Base-by-base conservation (phyloP, 2,888 invertebrate species). In the Entomobrya multifasciata region DNA sequence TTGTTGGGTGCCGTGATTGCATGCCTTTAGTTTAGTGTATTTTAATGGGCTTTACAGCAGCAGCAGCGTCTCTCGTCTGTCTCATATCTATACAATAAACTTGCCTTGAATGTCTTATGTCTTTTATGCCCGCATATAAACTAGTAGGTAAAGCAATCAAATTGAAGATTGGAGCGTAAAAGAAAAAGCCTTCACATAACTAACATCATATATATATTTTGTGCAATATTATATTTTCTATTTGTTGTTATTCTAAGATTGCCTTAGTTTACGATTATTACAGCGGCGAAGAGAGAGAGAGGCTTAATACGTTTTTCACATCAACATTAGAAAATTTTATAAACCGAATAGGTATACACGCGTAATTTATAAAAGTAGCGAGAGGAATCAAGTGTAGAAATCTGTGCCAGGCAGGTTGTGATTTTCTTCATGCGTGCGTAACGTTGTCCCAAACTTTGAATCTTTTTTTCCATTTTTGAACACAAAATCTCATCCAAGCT, bases 101-200 rank as follows among this genome's bases (percentile, higher is more conserved):
- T n/a, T 81, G 72, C 83, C 83, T 83, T 83, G 77, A 67, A 27
- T 83, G 47, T 25, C 52, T 22, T n/a, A n/a, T n/a, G n/a, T n/a
- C 36, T 74, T 81, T 74, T 60, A 82, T 76, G 82, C 76, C 74
- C 82, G 76, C 17, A 49, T 52, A 83, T 65, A 72, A 77, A 74
- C 6, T 30, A 30, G 52, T 74, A 74, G 74, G 52, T 52, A 74
- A n/a, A 17, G 55, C 52, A 74, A 74, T 74, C 74, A 74, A 72
- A 74, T 74, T 62, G 82, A 72, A 83, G 74, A 74, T 41, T 36
- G 47, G 22, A 25, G 27, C 22, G 62, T 27, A 62, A 47, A 27
- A 22, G 22, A 62, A 82, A 65, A 70, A 82, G 74, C 80, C 80
- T 80, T 78, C 78, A 70, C 70, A 62, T 80, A 11, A 55, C 20